A percentile compares a stretch with the other conserved stretches of the same genome.
These are phyloP conservation scores for Myotis myotis DNA, from an alignment of 2,797 vertebrate species.

Conservation along the genomic window DNA sequence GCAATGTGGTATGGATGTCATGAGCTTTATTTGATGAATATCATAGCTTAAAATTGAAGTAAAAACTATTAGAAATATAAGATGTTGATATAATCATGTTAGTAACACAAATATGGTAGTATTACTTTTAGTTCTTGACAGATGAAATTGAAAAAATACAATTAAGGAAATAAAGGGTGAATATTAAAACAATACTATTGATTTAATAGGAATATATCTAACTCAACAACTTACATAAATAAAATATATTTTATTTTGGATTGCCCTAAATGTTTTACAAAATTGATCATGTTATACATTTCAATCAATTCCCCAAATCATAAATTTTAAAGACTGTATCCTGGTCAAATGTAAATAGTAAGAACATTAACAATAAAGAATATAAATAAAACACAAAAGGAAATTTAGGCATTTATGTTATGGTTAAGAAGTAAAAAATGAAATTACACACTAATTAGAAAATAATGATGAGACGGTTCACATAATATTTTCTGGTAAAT, in stretches of 20 bases:
- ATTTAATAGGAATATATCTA: background rate
- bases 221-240: background rate
- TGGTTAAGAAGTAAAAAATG: background rate
- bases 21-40: constrained; percentile 6
- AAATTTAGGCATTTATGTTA: background rate
- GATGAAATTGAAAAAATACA: constrained; percentile 3
- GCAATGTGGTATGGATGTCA: background rate
- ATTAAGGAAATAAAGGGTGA: background rate
- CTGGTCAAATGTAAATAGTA: background rate
- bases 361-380: background rate
- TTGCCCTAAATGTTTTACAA: background rate
- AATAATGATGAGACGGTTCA: background rate
- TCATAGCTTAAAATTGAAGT: background rate
- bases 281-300: background rate
- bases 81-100: background rate
- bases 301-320: background rate
- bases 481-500: background rate
- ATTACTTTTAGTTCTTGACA: background rate
- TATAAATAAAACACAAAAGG: background rate
- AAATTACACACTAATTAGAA: background rate
- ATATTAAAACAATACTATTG: background rate
- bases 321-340: background rate
- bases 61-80: constrained; percentile 34
- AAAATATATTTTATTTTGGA: constrained; percentile 16
- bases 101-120: background rate